phyloP scores from a whole-genome alignment of 1,140 invertebrate species.

The Tetragnatha versicolor region DNA sequence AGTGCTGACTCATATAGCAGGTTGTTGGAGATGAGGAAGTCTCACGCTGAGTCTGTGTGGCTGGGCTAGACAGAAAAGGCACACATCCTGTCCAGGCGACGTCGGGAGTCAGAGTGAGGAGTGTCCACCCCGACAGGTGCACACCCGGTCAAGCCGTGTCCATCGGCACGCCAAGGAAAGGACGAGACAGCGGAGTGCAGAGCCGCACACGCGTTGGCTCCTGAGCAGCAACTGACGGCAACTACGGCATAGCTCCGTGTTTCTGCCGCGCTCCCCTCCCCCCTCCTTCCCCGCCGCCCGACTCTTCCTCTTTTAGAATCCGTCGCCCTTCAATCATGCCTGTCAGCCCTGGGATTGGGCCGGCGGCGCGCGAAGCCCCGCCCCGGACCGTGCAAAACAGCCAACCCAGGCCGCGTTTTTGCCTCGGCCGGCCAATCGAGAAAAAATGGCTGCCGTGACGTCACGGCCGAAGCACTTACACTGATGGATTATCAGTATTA shows the following conservation, averaged over 20 bases:
- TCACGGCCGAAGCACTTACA: conserved; percentile 45
- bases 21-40: too few species aligned
- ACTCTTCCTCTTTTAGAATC: conserved; percentile 50
- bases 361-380: neutral
- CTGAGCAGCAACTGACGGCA: conserved; percentile 18
- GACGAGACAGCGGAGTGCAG: too few species aligned
- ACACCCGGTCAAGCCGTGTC: conserved; percentile 2
- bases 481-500: conserved; percentile 56
- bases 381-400: conserved; percentile 36
- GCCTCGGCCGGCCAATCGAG: conserved; percentile 44
- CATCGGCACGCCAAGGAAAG: conserved; percentile 34
- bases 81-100: too few species aligned
- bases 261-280: neutral
- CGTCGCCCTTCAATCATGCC: conserved; percentile 55
- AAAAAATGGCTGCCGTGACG: conserved; percentile 52
- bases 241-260: conserved; percentile 36
- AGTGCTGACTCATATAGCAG: too few species aligned
- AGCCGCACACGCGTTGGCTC: too few species aligned
- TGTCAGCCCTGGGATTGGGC: conserved; percentile 44
- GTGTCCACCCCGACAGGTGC: conserved; percentile 3
- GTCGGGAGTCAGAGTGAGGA: too few species aligned
- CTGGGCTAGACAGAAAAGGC: too few species aligned
- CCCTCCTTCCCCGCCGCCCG: neutral
- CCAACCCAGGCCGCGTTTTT: conserved; percentile 52
- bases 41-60: too few species aligned